Base-by-base conservation (phyloP, 1,140 invertebrate genomes). In the Ostrea edulis region DNA sequence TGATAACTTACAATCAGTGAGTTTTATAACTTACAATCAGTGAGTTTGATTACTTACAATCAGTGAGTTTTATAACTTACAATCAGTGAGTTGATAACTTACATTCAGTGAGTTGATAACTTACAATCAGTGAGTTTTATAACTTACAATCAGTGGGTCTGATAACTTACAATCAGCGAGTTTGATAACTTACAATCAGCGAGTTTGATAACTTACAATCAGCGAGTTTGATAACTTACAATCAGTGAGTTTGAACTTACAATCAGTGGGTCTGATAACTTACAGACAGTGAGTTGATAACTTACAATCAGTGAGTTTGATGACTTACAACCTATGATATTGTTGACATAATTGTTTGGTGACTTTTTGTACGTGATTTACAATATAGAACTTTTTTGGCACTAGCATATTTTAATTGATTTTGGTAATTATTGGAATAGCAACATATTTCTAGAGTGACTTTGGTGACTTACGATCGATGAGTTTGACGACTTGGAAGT, bases 401-500 rank as follows among this genome's bases (percentile, higher is more conserved):
- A 58, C 4, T 20, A 58, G 20, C n/a, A 4, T 8, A 29, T 22
- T 71, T 71, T 20, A 25, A 22, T 25, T 35, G 12, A 22, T 7
- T 5, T 71, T 29, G 12, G 65, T 71, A 35, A 77, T 25, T 8
- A 14, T 77, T 25, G 11, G 22, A 35, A 8, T 44, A 20, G 17
- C 3, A 9, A 77, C 22, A 29, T 77, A 77, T 35, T 11, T 14
- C 11, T 11, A 29, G 14, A 29, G 8, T 9, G 22, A 77, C 14
- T 25, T 25, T 29, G 68, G 29, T 55, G 17, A 88, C 88, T 88
- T 82, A 88, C 88, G 86, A 54, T 86, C 81, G 5, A 83, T 68
- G 52, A 85, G 85, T 44, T 88, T 86, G 54, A 81, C 83, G 81
- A 86, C 85, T 5, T 85, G 44, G 20, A 62, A 62, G 20, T 85